Conservation (phyloP, 2,797 vertebrate species). For the Carapus acus region DNA sequence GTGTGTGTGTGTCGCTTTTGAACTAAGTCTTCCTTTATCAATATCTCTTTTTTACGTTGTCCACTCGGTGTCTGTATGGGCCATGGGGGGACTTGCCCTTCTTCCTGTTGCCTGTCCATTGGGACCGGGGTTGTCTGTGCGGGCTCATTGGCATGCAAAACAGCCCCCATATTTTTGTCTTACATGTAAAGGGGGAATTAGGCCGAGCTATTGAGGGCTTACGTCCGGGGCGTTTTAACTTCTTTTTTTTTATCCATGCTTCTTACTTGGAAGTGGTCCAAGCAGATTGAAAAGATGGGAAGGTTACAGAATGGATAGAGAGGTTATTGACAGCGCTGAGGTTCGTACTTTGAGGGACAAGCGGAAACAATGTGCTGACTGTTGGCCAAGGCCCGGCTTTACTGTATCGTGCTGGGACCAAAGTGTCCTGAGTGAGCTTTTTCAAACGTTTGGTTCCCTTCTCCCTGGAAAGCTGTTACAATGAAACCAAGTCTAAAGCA, state of each 20-base stretch:
- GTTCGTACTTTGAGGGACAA: conserved; percentile 74
- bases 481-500: conserved; percentile 70
- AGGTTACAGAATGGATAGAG: conserved; percentile 64
- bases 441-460: conserved; percentile 47
- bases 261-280: conserved; percentile 65
- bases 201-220: conserved; percentile 66
- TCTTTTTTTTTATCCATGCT: conserved; percentile 53
- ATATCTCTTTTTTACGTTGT: conserved; percentile 37
- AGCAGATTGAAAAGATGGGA: conserved; percentile 67
- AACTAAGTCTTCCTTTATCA: conserved; percentile 23
- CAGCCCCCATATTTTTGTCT: conserved; percentile 70
- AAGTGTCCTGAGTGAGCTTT: conserved; percentile 72
- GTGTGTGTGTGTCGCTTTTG: conserved; percentile 20
- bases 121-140: conserved; percentile 53
- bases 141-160: conserved; percentile 70
- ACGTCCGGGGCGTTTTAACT: conserved; percentile 64
- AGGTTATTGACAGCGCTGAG: conserved; percentile 71
- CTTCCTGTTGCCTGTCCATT: conserved; percentile 41
- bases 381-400: conserved; percentile 72
- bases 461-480: conserved; percentile 62
- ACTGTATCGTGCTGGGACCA: conserved; percentile 73
- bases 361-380: conserved; percentile 80
- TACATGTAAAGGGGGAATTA: conserved; percentile 73
- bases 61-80: conserved; percentile 56
- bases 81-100: conserved; percentile 54